Percentiles rank a stretch among this genome's conserved stretches.
These are phyloP conservation scores for Sylvilagus bachmani DNA, from an alignment of 2,113 vertebrate species.

Conservation along the genomic window DNA sequence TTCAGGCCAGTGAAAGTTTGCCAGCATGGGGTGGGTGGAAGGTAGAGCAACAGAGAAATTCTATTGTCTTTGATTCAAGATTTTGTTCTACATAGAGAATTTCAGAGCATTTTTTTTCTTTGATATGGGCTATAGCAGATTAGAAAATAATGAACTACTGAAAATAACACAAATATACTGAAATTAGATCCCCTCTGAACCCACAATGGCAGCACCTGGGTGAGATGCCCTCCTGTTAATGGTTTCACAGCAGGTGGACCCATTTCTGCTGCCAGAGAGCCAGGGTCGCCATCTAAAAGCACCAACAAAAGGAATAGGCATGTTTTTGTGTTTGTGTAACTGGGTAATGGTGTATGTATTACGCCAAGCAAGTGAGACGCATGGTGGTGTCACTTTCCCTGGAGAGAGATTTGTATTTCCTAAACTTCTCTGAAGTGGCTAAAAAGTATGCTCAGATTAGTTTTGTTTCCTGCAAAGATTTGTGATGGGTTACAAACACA, in stretches of 20 bases:
- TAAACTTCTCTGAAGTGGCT: slow-evolving; percentile 64
- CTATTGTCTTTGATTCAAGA: slow-evolving; percentile 81
- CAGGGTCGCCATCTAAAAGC: slow-evolving; percentile 5
- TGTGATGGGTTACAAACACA: background rate
- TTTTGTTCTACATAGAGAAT: slow-evolving; percentile 77
- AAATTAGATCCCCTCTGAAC: slow-evolving; percentile 81
- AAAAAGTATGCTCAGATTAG: slow-evolving; percentile 3
- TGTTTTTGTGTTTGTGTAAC: slow-evolving; percentile 46
- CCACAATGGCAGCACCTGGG: slow-evolving; percentile 39
- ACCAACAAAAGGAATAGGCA: background rate
- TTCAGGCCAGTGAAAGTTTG: slow-evolving; percentile 53
- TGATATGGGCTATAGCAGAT: slow-evolving; percentile 65
- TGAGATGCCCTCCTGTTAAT: background rate
- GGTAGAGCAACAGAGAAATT: slow-evolving; percentile 55
- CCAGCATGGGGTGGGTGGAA: slow-evolving; percentile 11
- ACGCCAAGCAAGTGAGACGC: background rate
- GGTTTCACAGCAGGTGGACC: slow-evolving; percentile 64
- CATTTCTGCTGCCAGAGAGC: slow-evolving; percentile 66
- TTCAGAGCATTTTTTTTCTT: slow-evolving; percentile 71
- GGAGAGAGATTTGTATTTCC: slow-evolving; percentile 25
- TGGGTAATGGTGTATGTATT: slow-evolving; percentile 1
- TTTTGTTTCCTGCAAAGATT: background rate
- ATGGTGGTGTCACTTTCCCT: background rate
- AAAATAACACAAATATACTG: slow-evolving; percentile 73
- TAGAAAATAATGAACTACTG: slow-evolving; percentile 84